Conservation (phyloP, 2,888 invertebrate genomes). For the Anarsia innoxiella region DNA sequence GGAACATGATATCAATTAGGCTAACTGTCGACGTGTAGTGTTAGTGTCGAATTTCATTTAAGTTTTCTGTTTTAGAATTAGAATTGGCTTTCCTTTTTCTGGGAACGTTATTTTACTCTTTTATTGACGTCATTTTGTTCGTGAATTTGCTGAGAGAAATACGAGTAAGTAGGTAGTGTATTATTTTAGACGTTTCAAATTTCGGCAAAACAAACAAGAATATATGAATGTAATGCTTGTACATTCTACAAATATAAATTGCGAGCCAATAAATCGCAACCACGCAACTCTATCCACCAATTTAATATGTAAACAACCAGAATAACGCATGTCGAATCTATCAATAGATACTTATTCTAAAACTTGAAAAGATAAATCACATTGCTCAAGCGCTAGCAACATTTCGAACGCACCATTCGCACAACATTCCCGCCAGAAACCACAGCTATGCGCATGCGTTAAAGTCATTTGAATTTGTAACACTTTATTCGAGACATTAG, state of each 20-base stretch:
- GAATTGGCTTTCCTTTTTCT: conserved; percentile 16
- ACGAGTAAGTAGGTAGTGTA: too few relatives aligned
- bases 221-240: too few relatives aligned
- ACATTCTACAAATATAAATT: too few relatives aligned
- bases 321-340: conserved; percentile 1
- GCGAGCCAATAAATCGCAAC: too few relatives aligned
- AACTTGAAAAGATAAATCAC: conserved; percentile 4
- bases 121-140: too few relatives aligned
- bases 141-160: too few relatives aligned
- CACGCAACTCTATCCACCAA: too few relatives aligned
- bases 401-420: conserved; percentile 17
- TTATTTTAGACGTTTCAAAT: too few relatives aligned
- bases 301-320: too few relatives aligned
- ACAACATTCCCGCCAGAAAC: conserved; percentile 22
- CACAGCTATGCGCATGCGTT: conserved; percentile 25
- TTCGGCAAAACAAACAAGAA: too few relatives aligned
- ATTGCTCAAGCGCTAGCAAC: conserved; percentile 11
- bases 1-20: conserved; percentile 67
- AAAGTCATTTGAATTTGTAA: conserved; percentile 29
- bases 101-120: conserved; percentile 1
- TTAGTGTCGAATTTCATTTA: conserved; percentile 41
- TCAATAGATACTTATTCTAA: too few relatives aligned
- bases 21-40: conserved; percentile 43
- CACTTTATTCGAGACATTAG: too few relatives aligned
- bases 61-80: conserved; percentile 36